A percentile compares a stretch with the other conserved stretches of the same genome.
phyloP scores from a whole-genome alignment of 2,888 invertebrate genomes.

The Acrocyrtus sp. region DNA sequence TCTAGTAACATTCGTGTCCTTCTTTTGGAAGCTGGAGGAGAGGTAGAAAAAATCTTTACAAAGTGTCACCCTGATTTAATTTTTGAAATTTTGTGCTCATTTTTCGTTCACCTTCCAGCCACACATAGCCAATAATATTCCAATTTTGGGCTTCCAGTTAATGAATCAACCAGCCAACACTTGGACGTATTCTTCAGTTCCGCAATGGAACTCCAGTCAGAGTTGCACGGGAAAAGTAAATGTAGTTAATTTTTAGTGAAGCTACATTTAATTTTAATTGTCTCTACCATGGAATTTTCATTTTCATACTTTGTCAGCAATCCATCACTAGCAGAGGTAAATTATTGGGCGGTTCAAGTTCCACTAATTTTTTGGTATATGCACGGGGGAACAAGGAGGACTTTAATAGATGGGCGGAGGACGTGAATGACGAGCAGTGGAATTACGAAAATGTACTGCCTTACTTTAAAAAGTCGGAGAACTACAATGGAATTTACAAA shows the following conservation, averaged over 20 bases:
- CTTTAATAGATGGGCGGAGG: background rate
- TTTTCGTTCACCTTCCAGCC: too few species aligned
- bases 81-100: background rate
- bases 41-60: too few species aligned
- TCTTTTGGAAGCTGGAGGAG: constrained; percentile 30
- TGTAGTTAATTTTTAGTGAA: background rate
- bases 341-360: constrained; percentile 73
- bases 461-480: background rate
- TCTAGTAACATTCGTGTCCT: constrained; percentile 3
- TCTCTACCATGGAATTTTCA: background rate
- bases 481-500: constrained; percentile 17
- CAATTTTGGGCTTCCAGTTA: constrained; percentile 2
- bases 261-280: background rate
- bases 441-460: background rate
- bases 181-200: constrained; percentile 6
- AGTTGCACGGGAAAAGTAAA: background rate
- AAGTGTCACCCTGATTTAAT: background rate
- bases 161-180: constrained; percentile 21
- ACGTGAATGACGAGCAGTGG: background rate
- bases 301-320: background rate
- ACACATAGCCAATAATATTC: background rate
- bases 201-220: constrained; percentile 1
- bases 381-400: background rate
- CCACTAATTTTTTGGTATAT: background rate
- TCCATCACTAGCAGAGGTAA: background rate